Evolutionary conservation across 1,140 invertebrate species (phyloP).

Genomic region (Drosophila tropicalis): DNA sequence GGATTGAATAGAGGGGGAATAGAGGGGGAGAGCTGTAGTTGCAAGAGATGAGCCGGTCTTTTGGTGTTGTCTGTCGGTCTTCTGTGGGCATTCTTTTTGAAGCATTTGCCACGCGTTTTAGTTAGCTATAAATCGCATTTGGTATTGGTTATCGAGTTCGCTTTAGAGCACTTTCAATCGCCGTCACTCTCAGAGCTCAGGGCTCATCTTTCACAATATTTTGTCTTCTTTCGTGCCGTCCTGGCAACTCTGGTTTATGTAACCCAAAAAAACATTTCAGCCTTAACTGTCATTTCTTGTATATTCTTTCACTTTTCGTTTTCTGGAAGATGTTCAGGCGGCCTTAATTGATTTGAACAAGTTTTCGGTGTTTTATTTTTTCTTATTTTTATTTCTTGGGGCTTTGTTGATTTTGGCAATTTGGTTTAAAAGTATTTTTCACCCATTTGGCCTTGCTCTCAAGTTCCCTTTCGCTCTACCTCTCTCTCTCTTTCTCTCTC

Average conservation of each 20-base stretch:
- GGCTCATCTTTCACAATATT: conserved; percentile 56
- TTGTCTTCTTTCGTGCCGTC: conserved; percentile 36
- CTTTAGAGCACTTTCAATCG: conserved; percentile 45
- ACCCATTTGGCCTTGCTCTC: conserved; percentile 40
- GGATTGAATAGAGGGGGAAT: background rate
- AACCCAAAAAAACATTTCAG: conserved; percentile 32
- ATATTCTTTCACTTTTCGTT: conserved; percentile 64
- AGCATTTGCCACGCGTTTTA: conserved; percentile 62
- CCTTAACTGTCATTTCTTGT: conserved; percentile 52
- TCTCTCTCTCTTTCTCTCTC: conserved; percentile 7
- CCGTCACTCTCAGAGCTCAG: conserved; percentile 19
- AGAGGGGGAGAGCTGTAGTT: conserved; percentile 10
- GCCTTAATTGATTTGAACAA: conserved; percentile 74
- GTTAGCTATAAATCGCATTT: conserved; percentile 70
- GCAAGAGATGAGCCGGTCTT: conserved; percentile 33
- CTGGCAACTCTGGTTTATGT: conserved; percentile 39
- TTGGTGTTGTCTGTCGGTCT: background rate
- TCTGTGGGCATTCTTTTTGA: conserved; percentile 56
- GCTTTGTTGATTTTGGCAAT: conserved; percentile 43
- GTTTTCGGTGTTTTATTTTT: conserved; percentile 24
- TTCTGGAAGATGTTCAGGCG: conserved; percentile 4
- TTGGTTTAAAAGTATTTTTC: conserved; percentile 39
- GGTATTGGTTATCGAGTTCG: conserved; percentile 58
- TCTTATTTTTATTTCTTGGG: background rate
- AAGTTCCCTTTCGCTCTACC: conserved; percentile 6